Evolutionary conservation across 2,888 invertebrate species (phyloP).

Genomic region (Lordiphosa fenestrarum): DNA sequence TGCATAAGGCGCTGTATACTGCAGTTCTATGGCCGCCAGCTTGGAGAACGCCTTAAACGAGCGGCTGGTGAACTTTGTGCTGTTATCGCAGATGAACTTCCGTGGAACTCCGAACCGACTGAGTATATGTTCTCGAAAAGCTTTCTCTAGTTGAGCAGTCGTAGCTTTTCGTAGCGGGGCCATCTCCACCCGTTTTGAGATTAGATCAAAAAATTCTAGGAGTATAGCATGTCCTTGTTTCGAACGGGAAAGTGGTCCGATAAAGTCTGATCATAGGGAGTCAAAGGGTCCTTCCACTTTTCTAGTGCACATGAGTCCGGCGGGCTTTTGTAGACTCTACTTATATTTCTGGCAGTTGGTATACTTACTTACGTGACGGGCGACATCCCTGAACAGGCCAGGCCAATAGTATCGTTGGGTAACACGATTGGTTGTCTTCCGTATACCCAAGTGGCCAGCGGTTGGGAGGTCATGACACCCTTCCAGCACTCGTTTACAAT

Average conservation of each 20-base stretch:
- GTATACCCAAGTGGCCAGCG: slow-evolving; percentile 28
- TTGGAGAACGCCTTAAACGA: too few species aligned
- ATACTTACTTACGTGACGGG: not conserved
- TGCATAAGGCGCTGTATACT: too few species aligned
- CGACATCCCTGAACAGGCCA: not conserved
- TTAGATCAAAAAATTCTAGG: not conserved
- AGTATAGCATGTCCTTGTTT: not conserved
- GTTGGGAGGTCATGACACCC: slow-evolving; percentile 26
- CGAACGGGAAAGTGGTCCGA: not conserved
- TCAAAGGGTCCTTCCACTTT: not conserved
- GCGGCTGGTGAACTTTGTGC: too few species aligned
- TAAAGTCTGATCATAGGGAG: too few species aligned
- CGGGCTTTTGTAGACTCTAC: not conserved
- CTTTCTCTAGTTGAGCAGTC: too few species aligned
- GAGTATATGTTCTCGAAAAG: too few species aligned
- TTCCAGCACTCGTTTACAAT: not conserved
- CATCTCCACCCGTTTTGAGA: not conserved
- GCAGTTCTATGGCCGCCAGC: too few species aligned
- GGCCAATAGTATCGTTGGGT: slow-evolving; percentile 2
- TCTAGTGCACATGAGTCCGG: not conserved
- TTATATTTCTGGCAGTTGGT: not conserved
- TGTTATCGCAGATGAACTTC: too few species aligned
- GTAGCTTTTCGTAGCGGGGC: too few species aligned
- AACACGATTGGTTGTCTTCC: slow-evolving; percentile 20
- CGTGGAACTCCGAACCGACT: too few species aligned